Conservation (phyloP, 2,113 vertebrate genomes). For the Pseudopodoces humilis region DNA sequence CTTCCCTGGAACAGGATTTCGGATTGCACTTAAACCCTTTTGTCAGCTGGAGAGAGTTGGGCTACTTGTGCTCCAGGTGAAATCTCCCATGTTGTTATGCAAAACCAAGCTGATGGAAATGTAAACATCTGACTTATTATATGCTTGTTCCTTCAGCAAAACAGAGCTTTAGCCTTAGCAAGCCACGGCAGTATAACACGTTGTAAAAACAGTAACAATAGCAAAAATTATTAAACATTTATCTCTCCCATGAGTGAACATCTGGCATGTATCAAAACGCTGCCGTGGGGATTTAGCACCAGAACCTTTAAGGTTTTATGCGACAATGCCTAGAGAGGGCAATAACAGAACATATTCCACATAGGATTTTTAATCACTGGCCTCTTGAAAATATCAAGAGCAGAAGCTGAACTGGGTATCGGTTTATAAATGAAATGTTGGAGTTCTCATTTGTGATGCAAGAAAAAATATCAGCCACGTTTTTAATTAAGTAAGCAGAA, state of each 20-base stretch:
- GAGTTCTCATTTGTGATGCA: neutral
- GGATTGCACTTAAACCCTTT: neutral
- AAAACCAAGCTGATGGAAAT: slow-evolving; percentile 11
- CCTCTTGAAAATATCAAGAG: slow-evolving; percentile 67
- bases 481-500: slow-evolving; percentile 34
- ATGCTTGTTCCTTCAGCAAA: slow-evolving; percentile 30
- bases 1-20: neutral
- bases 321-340: slow-evolving; percentile 63
- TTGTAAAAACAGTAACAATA: slow-evolving; percentile 84
- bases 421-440: slow-evolving; percentile 54
- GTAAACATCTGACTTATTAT: slow-evolving; percentile 32
- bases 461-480: neutral
- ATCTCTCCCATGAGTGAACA: slow-evolving; percentile 82
- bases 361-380: slow-evolving; percentile 60
- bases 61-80: slow-evolving; percentile 44
- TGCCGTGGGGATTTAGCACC: slow-evolving; percentile 74
- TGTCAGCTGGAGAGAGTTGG: neutral
- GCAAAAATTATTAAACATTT: slow-evolving; percentile 87
- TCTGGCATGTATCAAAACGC: slow-evolving; percentile 77
- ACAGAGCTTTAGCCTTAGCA: slow-evolving; percentile 8
- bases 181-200: slow-evolving; percentile 58
- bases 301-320: slow-evolving; percentile 79
- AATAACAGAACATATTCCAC: slow-evolving; percentile 61
- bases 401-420: slow-evolving; percentile 39
- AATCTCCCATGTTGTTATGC: slow-evolving; percentile 13